Evolutionary conservation across 1,140 invertebrate genomes (phyloP).

Genomic region (Colletes gigas): DNA sequence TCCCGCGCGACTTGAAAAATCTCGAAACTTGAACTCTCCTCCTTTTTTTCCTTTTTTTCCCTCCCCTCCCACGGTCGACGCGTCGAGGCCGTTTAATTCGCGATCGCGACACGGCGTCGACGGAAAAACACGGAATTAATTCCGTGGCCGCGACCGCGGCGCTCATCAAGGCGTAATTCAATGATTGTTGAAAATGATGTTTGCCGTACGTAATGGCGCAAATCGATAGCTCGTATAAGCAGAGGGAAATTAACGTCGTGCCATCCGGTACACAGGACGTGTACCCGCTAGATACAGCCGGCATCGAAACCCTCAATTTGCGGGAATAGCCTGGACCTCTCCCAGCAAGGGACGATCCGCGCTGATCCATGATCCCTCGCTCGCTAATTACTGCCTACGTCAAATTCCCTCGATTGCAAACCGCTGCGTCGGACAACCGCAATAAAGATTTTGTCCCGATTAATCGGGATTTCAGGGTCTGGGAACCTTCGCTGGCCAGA

Average conservation of each 20-base stretch:
- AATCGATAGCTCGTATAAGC: constrained; percentile 51
- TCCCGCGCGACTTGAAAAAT: background rate
- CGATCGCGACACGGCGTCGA: background rate
- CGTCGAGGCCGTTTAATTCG: background rate
- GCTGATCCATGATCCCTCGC: constrained; percentile 28
- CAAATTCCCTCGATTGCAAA: constrained; percentile 44
- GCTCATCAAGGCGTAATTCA: constrained; percentile 25
- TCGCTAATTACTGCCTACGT: constrained; percentile 46
- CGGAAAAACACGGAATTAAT: background rate
- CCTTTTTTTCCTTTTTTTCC: too few species aligned
- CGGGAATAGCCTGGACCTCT: constrained; percentile 34
- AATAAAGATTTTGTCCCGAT: constrained; percentile 45
- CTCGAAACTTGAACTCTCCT: background rate
- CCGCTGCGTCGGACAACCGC: constrained; percentile 33
- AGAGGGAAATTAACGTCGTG: constrained; percentile 50
- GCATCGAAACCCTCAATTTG: constrained; percentile 54
- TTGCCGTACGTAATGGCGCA: constrained; percentile 41
- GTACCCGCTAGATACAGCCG: constrained; percentile 39
- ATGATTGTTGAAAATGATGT: constrained; percentile 50
- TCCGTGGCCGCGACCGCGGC: background rate
- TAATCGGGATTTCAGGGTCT: constrained; percentile 29
- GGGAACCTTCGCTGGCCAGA: too few species aligned
- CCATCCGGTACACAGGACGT: constrained; percentile 42
- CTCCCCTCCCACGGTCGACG: background rate
- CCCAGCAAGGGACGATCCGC: constrained; percentile 31